Evolutionary conservation across 2,113 vertebrate genomes (phyloP), one percentile per base, ranked within the genome.

Genomic region (Eubucco bourcierii): DNA sequence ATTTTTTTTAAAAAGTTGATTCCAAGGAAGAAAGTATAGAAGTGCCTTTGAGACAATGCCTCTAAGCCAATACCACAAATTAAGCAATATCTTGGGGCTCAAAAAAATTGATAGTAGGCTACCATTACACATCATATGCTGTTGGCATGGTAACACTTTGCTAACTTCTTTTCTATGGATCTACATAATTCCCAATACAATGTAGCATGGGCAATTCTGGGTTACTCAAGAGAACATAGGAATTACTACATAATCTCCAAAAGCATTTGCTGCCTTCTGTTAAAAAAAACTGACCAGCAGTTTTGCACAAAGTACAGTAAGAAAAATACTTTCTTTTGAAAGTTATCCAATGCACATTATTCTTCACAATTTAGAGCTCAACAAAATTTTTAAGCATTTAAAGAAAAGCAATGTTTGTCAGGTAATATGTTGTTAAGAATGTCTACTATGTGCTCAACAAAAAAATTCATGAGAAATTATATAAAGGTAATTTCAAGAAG

Each of bases 391-490:
- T 67, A 95, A 95, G 93, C 70, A 75, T 81, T 93, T 95, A 92
- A 67, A 94, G 81, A 85, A 96, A 96, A 97, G 83, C 33, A 93
- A 81, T 95, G 88, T 83, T 90, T 96, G 91, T 41, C 83, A 97
- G 59, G 34, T 90, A 97, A 88, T 93, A 63, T 55, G 47, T 83
- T 96, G 63, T 91, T 97, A 96, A 96, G 61, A 96, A 85, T 90
- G 37, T 95, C 70, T 81, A 88, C 46, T 34, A 60, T 65, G 81
- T 4, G 39, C 19, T 80, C 17, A 12, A 37, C 95, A 20, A 96
- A 96, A 96, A 96, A 96, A 97, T 95, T 97, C 66, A 86, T 95
- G 80, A 70, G 59, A 88, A 95, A 84, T 58, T 65, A 90, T 46
- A 87, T 52, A 90, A 96, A 89, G 47, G 74, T 87, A 93, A 93